Evolutionary conservation across 1,140 invertebrate genomes (phyloP), one percentile per base, ranked within the genome.

Genomic region (Diorhabda sublineata): DNA sequence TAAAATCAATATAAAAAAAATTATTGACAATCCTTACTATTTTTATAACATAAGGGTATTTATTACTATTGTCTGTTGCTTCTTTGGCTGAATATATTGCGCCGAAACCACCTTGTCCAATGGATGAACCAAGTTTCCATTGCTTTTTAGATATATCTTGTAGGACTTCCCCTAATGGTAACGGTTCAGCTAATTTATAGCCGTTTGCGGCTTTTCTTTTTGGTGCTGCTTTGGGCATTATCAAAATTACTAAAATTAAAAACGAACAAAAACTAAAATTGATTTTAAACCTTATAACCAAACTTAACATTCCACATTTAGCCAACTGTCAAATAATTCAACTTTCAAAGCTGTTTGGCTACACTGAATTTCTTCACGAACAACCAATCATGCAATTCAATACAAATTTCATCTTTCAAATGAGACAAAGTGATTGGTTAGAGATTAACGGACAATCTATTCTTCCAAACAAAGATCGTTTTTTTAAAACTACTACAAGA

Each of bases 71-170:
- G 63, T 85, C 83, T 0, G 82, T 78, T 52, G 84, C 84, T 67
- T 87, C 86, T 80, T 82, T 80, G 78, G 91, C 92, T 42, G 89
- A 85, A 80, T 97, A 97, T 76, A 97, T 95, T 81, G 96, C 92
- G 2, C 95, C 95, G 83, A 97, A 98, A 47, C 95, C 96, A n/a
- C 96, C 96, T 68, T 91, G 84, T 2, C 95, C 96, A 66, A 98
- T 92, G 0, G 94, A 93, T 42, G 87, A 84, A 1, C 94, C 94
- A 61, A 98, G 86, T 70, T 87, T 88, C 96, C 96, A 98, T 69
- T 89, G 89, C 74, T 92, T 92, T 74, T 90, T 90, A 7, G 83
- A 80, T 6, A 89, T 78, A 82, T 97, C 94, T 52, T 84, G 87
- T 42, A 97, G 80, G 68, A 95, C 82, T 79, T 90, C 89, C 43